A percentile compares a stretch with the other conserved stretches of the same genome.
These are phyloP conservation scores for Drosophila parthenogenetica DNA, from an alignment of 2,888 invertebrate species.

Conservation along the genomic window DNA sequence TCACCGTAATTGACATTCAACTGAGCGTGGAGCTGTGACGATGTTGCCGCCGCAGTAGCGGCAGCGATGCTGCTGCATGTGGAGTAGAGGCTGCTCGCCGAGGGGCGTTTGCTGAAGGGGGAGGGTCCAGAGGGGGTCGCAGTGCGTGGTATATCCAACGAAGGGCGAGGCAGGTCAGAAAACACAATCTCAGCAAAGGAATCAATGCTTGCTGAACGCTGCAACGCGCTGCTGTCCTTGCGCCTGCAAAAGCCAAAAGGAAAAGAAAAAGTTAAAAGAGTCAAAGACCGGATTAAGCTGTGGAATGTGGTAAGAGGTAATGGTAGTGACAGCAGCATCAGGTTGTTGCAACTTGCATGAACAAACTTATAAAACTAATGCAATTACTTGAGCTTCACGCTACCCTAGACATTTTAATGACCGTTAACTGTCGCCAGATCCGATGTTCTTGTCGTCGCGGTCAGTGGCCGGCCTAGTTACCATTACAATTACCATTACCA, in stretches of 20 bases:
- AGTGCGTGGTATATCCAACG: slow-evolving; percentile 81
- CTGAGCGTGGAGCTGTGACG: slow-evolving; percentile 73
- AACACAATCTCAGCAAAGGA: slow-evolving; percentile 91
- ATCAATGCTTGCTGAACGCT: slow-evolving; percentile 93
- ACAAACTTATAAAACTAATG: slow-evolving; percentile 69
- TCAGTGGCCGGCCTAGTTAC: slow-evolving; percentile 75
- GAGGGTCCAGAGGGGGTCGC: slow-evolving; percentile 44
- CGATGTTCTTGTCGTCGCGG: slow-evolving; percentile 41
- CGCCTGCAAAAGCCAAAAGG: slow-evolving; percentile 62
- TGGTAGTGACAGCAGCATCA: neutral
- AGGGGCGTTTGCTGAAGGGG: slow-evolving; percentile 84
- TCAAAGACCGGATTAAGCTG: slow-evolving; percentile 28
- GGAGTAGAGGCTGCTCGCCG: slow-evolving; percentile 83
- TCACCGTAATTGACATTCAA: slow-evolving; percentile 83
- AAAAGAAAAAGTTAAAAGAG: slow-evolving; percentile 10
- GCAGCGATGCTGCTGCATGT: slow-evolving; percentile 77
- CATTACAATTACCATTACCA: slow-evolving; percentile 55
- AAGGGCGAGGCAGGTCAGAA: slow-evolving; percentile 86
- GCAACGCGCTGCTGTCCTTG: slow-evolving; percentile 85
- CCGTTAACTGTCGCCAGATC: slow-evolving; percentile 57
- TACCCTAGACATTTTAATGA: slow-evolving; percentile 66
- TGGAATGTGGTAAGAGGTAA: slow-evolving; percentile 8
- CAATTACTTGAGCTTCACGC: slow-evolving; percentile 72
- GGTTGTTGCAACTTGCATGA: slow-evolving; percentile 36
- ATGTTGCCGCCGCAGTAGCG: slow-evolving; percentile 65